Conservation (phyloP, 2,797 vertebrate genomes). For the Hephaestus fuliginosus region DNA sequence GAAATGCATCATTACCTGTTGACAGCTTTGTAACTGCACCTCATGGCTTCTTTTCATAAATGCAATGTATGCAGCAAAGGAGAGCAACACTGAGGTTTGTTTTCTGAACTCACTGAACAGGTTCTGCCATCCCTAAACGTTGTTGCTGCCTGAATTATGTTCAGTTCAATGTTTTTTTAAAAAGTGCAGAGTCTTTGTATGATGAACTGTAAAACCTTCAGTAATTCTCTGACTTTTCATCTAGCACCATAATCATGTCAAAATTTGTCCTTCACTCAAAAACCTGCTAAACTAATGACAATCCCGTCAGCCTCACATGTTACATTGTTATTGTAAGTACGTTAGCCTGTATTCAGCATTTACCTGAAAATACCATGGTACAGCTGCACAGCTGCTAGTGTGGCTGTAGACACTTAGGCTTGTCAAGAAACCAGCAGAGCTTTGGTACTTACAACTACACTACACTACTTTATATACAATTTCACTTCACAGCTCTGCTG, state of each 20-base stretch:
- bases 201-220: too few relatives aligned
- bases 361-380: background rate
- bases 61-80: background rate
- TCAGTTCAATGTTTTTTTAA: too few relatives aligned
- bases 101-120: background rate
- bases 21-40: conserved; percentile 2
- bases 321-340: background rate
- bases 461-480: background rate
- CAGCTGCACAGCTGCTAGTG: background rate
- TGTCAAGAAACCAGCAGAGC: background rate
- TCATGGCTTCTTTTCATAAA: background rate
- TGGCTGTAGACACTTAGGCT: background rate
- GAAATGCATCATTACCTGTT: background rate
- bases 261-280: background rate
- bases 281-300: background rate
- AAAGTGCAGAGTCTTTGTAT: too few relatives aligned
- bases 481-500: background rate
- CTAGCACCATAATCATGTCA: too few relatives aligned
- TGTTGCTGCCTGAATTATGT: too few relatives aligned
- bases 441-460: background rate
- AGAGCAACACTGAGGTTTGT: background rate
- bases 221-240: too few relatives aligned
- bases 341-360: background rate
- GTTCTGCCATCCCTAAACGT: background rate
- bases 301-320: too few relatives aligned